These are phyloP conservation scores for Melieria omissa DNA, from an alignment of 2,888 invertebrate species.

Conservation along the genomic window DNA sequence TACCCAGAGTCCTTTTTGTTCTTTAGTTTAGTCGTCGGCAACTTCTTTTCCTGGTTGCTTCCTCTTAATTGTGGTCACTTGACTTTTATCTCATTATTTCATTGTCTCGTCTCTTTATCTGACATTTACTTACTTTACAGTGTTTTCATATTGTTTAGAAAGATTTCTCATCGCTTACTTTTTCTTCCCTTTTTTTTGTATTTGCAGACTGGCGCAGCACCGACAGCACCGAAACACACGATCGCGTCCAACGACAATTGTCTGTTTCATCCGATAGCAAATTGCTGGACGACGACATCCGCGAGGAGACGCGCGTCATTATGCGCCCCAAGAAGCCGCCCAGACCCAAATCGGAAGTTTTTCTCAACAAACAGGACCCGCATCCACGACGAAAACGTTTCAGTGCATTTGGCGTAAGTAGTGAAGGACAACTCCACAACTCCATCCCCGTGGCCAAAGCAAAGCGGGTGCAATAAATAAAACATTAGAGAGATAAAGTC, in stretches of 20 bases:
- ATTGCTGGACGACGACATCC: slow-evolving; percentile 87
- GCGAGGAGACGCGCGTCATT: slow-evolving; percentile 89
- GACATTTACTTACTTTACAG: slow-evolving; percentile 14
- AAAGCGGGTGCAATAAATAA: too few species aligned
- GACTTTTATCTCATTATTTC: too few species aligned
- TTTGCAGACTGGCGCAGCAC: slow-evolving; percentile 79
- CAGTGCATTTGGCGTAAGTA: slow-evolving; percentile 95
- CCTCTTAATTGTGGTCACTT: too few species aligned
- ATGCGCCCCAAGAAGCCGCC: slow-evolving; percentile 91
- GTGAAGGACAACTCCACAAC: not conserved
- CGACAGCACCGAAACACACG: slow-evolving; percentile 76
- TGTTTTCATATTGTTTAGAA: slow-evolving; percentile 23
- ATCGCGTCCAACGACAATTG: slow-evolving; percentile 87
- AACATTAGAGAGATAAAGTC: too few species aligned
- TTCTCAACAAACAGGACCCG: slow-evolving; percentile 80
- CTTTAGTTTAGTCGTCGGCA: too few species aligned
- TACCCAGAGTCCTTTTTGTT: too few species aligned
- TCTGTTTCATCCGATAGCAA: slow-evolving; percentile 94
- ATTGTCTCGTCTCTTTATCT: too few species aligned
- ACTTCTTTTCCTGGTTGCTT: too few species aligned
- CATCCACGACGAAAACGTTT: slow-evolving; percentile 89
- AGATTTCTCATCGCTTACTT: slow-evolving; percentile 11
- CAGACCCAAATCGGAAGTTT: slow-evolving; percentile 95
- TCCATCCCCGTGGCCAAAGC: too few species aligned
- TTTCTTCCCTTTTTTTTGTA: slow-evolving; percentile 28